Evolutionary conservation across 2,113 vertebrate genomes (phyloP), one percentile per base, ranked within the genome.

Genomic region (Psephotus haematonotus): DNA sequence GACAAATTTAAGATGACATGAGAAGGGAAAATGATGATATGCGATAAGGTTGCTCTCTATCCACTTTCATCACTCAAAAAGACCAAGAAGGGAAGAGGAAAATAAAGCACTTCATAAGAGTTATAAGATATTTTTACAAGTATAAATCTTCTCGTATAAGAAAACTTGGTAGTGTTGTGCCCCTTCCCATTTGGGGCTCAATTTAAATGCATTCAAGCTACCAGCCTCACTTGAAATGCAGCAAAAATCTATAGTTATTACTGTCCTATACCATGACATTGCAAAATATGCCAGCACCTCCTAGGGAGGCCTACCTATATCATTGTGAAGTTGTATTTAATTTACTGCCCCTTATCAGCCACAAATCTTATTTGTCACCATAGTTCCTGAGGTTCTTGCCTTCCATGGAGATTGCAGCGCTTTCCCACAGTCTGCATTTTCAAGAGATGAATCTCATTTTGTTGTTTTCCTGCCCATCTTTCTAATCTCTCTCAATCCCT

Each of bases 321-420:
- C 77, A 52, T 41, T 91, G 18, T 68, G 59, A 91, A 52, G 19
- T 27, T 92, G 19, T 35, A 84, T 82, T 84, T 79, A 62, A 93
- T 93, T 91, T 92, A 87, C 41, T 95, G 17, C 15, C 44, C 41
- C 57, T 92, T 87, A 82, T 76, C 84, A 93, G 53, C 28, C 47
- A 72, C 62, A 79, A 94, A 92, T 89, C 67, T 95, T 28, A 62
- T 90, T 82, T 93, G 67, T 82, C 57, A 87, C 35, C 62, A 57
- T 7, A 79, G 39, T 55, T 84, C 62, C 55, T 8, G 6, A 78
- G 29, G 33, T 86, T 83, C 28, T 35, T 88, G 50, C 28, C 28
- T 92, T 87, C n/a, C 49, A 37, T n/a, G 49, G 44, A 79, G 47
- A 80, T 72, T 85, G 29, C 2, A 5, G 24, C 46, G 10, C 24